These are phyloP conservation scores for Steatornis caripensis DNA, from an alignment of 2,113 vertebrate genomes.

Conservation along the genomic window DNA sequence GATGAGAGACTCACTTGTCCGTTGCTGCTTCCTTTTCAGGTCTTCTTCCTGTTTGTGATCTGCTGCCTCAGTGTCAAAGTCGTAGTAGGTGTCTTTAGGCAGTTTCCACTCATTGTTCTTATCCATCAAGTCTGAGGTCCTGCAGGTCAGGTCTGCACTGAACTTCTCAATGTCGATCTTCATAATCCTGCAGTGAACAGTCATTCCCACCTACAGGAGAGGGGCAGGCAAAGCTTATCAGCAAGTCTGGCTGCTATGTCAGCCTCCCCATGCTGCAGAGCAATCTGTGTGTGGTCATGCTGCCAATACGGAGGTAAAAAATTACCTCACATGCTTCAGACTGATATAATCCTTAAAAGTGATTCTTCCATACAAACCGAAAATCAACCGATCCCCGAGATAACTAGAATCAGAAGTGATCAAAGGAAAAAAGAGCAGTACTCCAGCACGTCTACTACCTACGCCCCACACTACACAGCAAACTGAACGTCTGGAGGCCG, in stretches of 20 bases:
- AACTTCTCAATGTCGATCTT: conserved; percentile 99
- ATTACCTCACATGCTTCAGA: neutral
- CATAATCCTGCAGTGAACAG: conserved; percentile 97
- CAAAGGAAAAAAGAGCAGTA: neutral
- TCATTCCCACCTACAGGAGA: conserved; percentile 91
- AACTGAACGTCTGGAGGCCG: neutral
- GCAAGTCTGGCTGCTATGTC: neutral
- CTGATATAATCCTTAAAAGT: neutral
- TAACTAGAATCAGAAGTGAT: neutral
- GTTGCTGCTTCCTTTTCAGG: conserved; percentile 91
- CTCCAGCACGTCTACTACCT: neutral
- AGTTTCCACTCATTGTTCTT: conserved; percentile 98
- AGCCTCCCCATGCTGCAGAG: neutral
- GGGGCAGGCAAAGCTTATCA: neutral
- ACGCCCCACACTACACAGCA: neutral
- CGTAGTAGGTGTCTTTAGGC: conserved; percentile 95
- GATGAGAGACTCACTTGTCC: conserved; percentile 84
- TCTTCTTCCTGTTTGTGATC: conserved; percentile 94
- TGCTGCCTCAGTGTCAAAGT: conserved; percentile 90
- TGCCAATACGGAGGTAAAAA: neutral
- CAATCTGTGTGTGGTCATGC: accelerated
- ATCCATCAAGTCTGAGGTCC: conserved; percentile 95
- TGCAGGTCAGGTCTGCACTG: conserved; percentile 94
- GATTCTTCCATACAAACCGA: accelerated
- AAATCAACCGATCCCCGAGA: neutral